Evolutionary conservation across 2,113 vertebrate genomes (phyloP).

Genomic region (Onychostruthus taczanowskii): DNA sequence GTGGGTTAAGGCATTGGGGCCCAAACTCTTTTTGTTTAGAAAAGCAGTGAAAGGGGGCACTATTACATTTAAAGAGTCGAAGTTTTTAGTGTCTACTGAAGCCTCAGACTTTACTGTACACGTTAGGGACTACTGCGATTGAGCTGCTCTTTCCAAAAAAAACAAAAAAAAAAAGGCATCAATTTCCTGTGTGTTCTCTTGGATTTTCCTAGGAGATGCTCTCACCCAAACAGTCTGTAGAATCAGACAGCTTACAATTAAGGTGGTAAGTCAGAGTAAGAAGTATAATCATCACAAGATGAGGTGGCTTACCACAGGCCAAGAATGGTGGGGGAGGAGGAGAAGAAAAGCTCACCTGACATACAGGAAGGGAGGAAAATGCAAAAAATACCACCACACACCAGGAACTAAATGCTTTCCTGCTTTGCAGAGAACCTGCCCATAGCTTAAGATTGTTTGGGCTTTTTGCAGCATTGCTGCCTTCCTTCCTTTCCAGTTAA

Average conservation of each 20-base stretch:
- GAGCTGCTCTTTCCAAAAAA: not conserved
- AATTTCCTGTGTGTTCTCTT: not conserved
- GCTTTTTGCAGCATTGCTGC: constrained; percentile 35
- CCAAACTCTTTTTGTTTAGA: not conserved
- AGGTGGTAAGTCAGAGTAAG: not conserved
- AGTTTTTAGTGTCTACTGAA: not conserved
- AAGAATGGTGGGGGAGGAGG: not conserved
- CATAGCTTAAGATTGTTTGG: not conserved
- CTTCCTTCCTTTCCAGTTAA: constrained; percentile 71
- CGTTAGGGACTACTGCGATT: not conserved
- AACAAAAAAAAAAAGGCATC: not conserved
- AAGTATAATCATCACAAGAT: not conserved
- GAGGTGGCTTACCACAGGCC: not conserved
- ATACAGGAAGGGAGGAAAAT: not conserved
- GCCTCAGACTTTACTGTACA: not conserved
- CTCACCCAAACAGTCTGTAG: not conserved
- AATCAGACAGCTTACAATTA: not conserved
- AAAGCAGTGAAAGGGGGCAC: not conserved
- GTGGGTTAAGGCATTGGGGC: not conserved
- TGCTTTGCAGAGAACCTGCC: not conserved
- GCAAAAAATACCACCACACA: not conserved
- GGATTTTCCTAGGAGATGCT: not conserved
- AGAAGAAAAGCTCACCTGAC: not conserved
- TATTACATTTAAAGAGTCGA: not conserved
- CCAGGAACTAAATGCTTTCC: not conserved